These are phyloP conservation scores for Ennomos fuscantarius DNA, from an alignment of 2,888 invertebrate genomes.

Conservation along the genomic window DNA sequence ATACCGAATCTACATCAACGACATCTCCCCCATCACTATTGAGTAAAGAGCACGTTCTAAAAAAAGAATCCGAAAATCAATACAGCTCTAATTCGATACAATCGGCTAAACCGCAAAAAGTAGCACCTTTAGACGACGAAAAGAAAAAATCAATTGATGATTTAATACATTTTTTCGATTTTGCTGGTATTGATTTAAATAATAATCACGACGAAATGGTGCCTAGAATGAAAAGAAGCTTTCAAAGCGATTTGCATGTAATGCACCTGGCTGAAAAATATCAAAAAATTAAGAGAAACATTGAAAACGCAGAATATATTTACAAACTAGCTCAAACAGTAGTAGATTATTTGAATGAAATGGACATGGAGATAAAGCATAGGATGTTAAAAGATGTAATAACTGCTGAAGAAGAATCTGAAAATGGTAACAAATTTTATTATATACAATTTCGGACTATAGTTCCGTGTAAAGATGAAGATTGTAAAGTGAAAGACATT, in stretches of 20 bases:
- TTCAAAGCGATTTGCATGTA: slow-evolving; percentile 57
- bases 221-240: slow-evolving; percentile 62
- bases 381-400: slow-evolving; percentile 60
- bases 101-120: slow-evolving; percentile 26
- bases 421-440: slow-evolving; percentile 56
- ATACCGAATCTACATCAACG: slow-evolving; percentile 26
- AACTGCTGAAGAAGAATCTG: slow-evolving; percentile 66
- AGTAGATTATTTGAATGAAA: slow-evolving; percentile 68
- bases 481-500: slow-evolving; percentile 59
- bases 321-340: slow-evolving; percentile 59
- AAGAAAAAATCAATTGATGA: slow-evolving; percentile 77
- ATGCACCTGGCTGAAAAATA: slow-evolving; percentile 58
- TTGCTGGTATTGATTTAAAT: slow-evolving; percentile 57
- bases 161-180: slow-evolving; percentile 70
- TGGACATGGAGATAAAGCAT: slow-evolving; percentile 59
- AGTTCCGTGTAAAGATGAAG: slow-evolving; percentile 59
- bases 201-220: slow-evolving; percentile 36
- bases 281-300: slow-evolving; percentile 58
- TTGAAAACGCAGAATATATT: slow-evolving; percentile 61
- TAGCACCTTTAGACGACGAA: slow-evolving; percentile 54
- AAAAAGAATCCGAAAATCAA: slow-evolving; percentile 45
- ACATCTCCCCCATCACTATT: slow-evolving; percentile 32
- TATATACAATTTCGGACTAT: slow-evolving; percentile 64
- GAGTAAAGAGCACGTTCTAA: slow-evolving; percentile 44
- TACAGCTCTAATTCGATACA: slow-evolving; percentile 34